Evolutionary conservation across 2,888 invertebrate species (phyloP).

Genomic region (Mantis religiosa): DNA sequence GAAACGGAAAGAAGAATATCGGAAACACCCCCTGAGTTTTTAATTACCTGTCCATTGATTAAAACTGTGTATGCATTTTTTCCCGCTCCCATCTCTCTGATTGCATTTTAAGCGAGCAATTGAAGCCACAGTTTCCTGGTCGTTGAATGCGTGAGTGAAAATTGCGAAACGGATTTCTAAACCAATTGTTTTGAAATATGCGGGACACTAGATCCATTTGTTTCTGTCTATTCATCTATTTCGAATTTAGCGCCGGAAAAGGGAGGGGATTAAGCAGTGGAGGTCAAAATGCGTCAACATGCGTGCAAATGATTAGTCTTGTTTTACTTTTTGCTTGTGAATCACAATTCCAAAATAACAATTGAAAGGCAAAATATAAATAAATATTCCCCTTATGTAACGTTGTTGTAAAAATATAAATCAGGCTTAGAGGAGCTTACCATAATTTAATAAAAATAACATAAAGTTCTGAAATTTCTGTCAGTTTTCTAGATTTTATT

Average conservation of each 20-base stretch:
- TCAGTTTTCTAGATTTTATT: no score
- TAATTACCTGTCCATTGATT: background rate
- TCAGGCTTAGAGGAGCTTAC: no score
- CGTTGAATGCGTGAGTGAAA: background rate
- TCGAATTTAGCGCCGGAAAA: background rate
- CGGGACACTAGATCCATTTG: background rate
- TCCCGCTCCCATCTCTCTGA: background rate
- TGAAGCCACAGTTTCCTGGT: background rate
- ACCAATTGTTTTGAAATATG: background rate
- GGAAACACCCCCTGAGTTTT: background rate
- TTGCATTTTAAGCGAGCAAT: background rate
- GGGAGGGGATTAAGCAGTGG: background rate
- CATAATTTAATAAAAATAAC: no score
- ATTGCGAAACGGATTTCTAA: background rate
- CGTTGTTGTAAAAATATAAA: no score
- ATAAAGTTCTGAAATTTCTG: no score
- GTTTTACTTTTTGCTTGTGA: no score
- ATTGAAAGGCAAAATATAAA: no score
- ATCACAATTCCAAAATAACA: no score
- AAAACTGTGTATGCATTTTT: background rate
- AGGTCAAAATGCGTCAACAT: background rate
- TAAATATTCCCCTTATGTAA: no score
- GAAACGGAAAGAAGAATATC: background rate
- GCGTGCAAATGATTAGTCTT: no score
- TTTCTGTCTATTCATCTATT: background rate